These are phyloP conservation scores for Drosophila atripex DNA, from an alignment of 2,888 invertebrate genomes.

Conservation along the genomic window DNA sequence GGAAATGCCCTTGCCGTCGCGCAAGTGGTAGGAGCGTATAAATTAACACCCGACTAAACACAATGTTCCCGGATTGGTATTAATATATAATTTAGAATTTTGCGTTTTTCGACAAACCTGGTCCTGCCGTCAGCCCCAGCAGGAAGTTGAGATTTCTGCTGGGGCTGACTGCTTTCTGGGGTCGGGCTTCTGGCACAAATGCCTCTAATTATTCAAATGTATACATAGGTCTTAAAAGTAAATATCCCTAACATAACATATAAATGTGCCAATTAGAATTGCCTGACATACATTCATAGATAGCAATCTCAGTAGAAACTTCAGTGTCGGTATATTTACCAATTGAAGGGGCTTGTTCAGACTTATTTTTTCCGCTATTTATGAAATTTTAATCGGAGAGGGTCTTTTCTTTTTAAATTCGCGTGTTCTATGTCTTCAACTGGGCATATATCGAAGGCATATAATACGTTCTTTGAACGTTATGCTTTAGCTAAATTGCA, in stretches of 20 bases:
- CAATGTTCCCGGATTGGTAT: constrained; percentile 24
- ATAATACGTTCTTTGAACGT: not conserved
- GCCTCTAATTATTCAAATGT: constrained; percentile 6
- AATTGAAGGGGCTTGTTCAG: not conserved
- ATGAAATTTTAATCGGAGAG: not conserved
- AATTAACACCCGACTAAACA: constrained; percentile 26
- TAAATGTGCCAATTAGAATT: constrained; percentile 69
- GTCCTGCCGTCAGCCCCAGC: constrained; percentile 2
- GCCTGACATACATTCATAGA: constrained; percentile 41
- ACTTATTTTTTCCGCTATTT: not conserved
- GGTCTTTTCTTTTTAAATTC: not conserved
- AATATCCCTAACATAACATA: constrained; percentile 50
- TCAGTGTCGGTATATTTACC: not conserved
- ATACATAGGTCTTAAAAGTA: constrained; percentile 10
- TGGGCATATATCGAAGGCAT: not conserved
- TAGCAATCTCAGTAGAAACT: constrained; percentile 14
- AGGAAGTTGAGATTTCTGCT: constrained; percentile 2
- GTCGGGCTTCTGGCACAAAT: constrained; percentile 7
- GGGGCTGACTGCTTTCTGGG: constrained; percentile 6
- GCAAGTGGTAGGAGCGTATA: constrained; percentile 74
- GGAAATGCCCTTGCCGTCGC: constrained; percentile 59
- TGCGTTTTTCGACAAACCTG: not conserved
- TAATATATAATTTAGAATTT: constrained; percentile 10
- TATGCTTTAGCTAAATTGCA: not conserved
- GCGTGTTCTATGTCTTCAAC: constrained; percentile 18